These are phyloP conservation scores for Actenoides lindsayi DNA, from an alignment of 2,113 vertebrate species.

Conservation along the genomic window DNA sequence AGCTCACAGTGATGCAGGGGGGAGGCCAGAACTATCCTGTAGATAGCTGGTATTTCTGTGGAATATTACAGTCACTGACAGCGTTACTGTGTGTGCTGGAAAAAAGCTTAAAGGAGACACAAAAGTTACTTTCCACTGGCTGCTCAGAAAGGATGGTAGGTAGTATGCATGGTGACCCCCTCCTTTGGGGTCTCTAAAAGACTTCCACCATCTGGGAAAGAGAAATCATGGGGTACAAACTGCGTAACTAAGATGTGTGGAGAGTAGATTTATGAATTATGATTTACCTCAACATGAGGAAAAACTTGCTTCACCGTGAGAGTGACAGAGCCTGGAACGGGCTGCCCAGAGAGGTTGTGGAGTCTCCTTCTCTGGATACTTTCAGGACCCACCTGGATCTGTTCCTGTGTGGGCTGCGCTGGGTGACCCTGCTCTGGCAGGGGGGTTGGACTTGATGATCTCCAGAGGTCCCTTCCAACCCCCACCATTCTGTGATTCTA, in stretches of 20 bases:
- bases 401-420: too few species aligned
- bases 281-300: too few species aligned
- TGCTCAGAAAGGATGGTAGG: background rate
- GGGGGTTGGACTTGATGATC: too few species aligned
- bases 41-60: background rate
- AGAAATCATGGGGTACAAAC: background rate
- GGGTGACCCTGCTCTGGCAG: too few species aligned
- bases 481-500: too few species aligned
- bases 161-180: background rate
- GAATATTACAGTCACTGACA: background rate
- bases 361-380: too few species aligned
- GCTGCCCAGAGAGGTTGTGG: too few species aligned
- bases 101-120: background rate
- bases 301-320: too few species aligned
- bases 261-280: background rate
- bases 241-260: background rate
- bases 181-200: background rate
- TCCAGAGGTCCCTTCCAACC: too few species aligned
- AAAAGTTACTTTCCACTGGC: background rate
- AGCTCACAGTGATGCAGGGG: background rate
- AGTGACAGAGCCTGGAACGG: too few species aligned
- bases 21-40: background rate
- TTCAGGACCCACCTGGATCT: too few species aligned
- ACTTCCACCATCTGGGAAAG: background rate
- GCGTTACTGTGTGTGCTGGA: background rate